These are phyloP conservation scores for Cetoscarus ocellatus DNA, from an alignment of 2,797 vertebrate genomes.

Conservation along the genomic window DNA sequence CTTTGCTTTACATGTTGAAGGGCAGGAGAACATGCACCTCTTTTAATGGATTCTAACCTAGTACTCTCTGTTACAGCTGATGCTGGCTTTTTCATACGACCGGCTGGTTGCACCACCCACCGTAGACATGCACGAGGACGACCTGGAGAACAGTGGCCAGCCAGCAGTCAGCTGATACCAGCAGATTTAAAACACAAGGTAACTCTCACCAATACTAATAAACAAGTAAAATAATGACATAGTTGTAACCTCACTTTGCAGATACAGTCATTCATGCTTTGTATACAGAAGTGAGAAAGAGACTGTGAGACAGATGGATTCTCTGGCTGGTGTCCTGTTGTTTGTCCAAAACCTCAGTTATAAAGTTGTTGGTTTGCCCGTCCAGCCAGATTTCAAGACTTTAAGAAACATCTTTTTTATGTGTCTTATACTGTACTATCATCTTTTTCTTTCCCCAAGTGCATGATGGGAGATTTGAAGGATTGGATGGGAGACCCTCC, in stretches of 20 bases:
- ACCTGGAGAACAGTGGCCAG: conserved; percentile 37
- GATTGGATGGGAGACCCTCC: neutral
- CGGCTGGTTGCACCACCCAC: conserved; percentile 81
- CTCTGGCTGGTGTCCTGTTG: no score
- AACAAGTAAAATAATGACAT: neutral
- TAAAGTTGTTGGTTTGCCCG: neutral
- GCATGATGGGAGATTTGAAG: conserved; percentile 1
- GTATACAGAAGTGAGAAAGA: no score
- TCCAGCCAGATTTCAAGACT: neutral
- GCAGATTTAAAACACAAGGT: conserved; percentile 30
- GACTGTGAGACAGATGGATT: no score
- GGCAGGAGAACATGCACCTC: no score
- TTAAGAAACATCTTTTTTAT: neutral
- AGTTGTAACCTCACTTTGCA: neutral
- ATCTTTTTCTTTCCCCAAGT: conserved; percentile 19
- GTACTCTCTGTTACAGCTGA: conserved; percentile 71
- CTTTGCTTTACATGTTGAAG: neutral
- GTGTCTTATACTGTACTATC: neutral
- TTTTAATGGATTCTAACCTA: neutral
- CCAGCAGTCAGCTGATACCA: neutral
- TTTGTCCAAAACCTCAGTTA: no score
- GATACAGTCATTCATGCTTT: neutral
- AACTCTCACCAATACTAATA: neutral
- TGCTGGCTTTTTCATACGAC: conserved; percentile 84
- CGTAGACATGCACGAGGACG: conserved; percentile 55